Base-by-base conservation (phyloP, 2,113 vertebrate species). In the Leucosticte australis region DNA sequence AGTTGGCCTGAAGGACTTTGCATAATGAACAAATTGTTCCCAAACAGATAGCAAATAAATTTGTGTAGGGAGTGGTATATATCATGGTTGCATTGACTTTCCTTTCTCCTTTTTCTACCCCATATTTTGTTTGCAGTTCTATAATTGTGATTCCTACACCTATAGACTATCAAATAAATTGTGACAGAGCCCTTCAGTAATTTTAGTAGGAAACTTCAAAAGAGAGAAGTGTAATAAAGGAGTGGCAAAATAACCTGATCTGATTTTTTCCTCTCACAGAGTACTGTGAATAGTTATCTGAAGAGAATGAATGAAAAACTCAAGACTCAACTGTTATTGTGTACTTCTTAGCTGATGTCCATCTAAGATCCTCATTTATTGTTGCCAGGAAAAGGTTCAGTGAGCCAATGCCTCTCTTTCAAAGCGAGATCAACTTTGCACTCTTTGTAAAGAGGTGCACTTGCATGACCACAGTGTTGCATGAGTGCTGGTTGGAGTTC, bases 241-340 rank as follows among this genome's bases (percentile, higher is more conserved):
- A 69, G 7, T 13, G 26, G 15, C 11, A 85, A 75, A 88, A 82
- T 52, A 74, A 44, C 7, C 23, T 20, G 9, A 50, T 74, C 11
- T 74, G 41, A 37, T 49, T 59, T 67, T 59, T 3, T 0, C 12
- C 4, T 79, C 42, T 86, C 15, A 6, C 5, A 73, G 6, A 44
- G 18, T 79, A 24, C 31, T 70, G 9, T 81, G 65, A 78, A 59
- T 37, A 69, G 18, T 44, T 73, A 55, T 44, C 33, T 42, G 37
- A 77, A 63, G 22, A 71, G 18, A 81, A 39, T 26, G 31, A 11
- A 42, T 28, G 3, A 30, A 49, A 67, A 83, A 41, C 9, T 47
- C 15, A 79, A 83, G 16, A 37, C 24, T 67, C 3, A 3, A 5
- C 26, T 62, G 6, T 46, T 0, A 0, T 23, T 4, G 0, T 44